Conservation (phyloP, 2,888 invertebrate genomes). For the Scelioninae gen. 1 region DNA sequence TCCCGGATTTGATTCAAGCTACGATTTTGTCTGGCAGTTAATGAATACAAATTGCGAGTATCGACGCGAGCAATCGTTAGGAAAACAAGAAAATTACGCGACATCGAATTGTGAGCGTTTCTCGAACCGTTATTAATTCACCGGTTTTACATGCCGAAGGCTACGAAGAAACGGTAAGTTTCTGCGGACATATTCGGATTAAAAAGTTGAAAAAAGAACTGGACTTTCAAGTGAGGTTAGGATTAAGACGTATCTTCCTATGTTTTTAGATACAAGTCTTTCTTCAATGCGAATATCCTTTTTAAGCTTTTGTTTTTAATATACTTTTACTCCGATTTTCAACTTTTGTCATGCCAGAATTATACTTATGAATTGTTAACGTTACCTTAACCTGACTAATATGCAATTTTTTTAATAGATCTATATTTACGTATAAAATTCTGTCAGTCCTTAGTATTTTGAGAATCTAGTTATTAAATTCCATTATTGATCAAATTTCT, state of each 20-base stretch:
- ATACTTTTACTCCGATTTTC: no score
- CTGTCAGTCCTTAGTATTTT: no score
- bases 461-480: conserved; percentile 42
- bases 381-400: no score
- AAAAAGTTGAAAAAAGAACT: not conserved
- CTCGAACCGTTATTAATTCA: conserved; percentile 46
- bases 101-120: conserved; percentile 20
- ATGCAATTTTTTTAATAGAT: no score
- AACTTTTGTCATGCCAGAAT: no score
- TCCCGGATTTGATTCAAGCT: conserved; percentile 39
- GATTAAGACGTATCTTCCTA: no score
- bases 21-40: conserved; percentile 33
- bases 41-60: conserved; percentile 41
- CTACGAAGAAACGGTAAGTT: conserved; percentile 7
- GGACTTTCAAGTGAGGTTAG: no score
- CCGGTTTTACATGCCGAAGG: conserved; percentile 37
- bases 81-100: conserved; percentile 29
- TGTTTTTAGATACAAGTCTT: no score
- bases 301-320: no score
- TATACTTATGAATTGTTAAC: no score
- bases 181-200: not conserved
- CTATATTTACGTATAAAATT: no score
- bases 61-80: not conserved
- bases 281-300: no score
- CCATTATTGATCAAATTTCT: conserved; percentile 57